These are phyloP conservation scores for Lepidostoma basale DNA, from an alignment of 1,140 invertebrate genomes.

Conservation along the genomic window DNA sequence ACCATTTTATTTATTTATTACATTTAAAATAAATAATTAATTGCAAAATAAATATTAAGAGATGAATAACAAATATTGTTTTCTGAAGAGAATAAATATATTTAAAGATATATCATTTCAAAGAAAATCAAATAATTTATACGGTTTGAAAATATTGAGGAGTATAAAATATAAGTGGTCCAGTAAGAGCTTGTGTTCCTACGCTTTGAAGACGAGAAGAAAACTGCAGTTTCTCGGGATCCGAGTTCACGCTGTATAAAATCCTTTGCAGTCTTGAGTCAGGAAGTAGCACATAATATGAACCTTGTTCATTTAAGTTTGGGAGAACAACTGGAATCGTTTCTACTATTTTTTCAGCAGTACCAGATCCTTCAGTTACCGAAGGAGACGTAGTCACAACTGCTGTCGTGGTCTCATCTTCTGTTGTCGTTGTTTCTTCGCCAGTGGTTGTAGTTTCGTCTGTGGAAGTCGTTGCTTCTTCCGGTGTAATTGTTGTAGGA, in stretches of 20 bases:
- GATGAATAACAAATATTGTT: no score
- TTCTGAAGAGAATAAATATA: no score
- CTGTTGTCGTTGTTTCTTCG: constrained; percentile 11
- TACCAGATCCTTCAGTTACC: constrained; percentile 11
- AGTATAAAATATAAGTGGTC: constrained; percentile 29
- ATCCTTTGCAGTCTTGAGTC: constrained; percentile 35
- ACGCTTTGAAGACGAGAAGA: constrained; percentile 30
- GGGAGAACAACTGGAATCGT: background rate
- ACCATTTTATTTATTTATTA: no score
- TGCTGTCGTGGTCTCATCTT: background rate
- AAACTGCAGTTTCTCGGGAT: constrained; percentile 33
- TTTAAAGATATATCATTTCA: no score
- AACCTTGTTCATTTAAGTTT: constrained; percentile 18
- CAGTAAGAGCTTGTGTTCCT: constrained; percentile 6
- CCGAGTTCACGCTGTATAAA: constrained; percentile 24
- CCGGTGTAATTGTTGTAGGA: background rate
- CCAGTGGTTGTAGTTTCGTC: constrained; percentile 14
- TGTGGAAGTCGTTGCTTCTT: background rate
- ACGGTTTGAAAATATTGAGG: constrained; percentile 27
- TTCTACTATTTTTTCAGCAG: background rate
- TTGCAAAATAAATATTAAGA: no score
- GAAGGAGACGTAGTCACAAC: background rate
- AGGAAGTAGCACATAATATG: constrained; percentile 35
- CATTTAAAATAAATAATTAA: no score
- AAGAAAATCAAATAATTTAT: no score